These are phyloP conservation scores for Brachionus rubens DNA, from an alignment of 1,140 invertebrate species.

Conservation along the genomic window DNA sequence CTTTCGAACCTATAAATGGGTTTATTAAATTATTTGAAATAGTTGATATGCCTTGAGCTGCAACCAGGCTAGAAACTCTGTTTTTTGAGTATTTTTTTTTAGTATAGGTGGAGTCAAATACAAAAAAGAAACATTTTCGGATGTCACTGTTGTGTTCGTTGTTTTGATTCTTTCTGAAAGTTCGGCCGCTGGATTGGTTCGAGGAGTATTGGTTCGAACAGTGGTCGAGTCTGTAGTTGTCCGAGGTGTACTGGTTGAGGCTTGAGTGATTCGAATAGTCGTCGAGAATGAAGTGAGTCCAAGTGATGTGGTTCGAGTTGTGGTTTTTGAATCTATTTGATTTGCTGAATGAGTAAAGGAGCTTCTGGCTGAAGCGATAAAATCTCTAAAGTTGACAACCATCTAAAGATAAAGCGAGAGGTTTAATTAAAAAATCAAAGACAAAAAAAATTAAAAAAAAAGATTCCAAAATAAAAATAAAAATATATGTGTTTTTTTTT, in stretches of 20 bases:
- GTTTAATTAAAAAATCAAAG: conserved; percentile 20
- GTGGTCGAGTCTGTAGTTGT: conserved; percentile 14
- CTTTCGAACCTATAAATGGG: too few relatives aligned
- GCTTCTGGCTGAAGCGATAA: conserved; percentile 11
- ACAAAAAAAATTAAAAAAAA: conserved; percentile 13
- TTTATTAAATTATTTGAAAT: too few relatives aligned
- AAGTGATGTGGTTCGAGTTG: conserved; percentile 9
- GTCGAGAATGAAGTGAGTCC: not conserved
- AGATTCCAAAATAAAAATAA: conserved; percentile 20
- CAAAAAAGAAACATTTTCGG: not conserved
- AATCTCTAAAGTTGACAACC: conserved; percentile 18
- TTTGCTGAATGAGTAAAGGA: not conserved
- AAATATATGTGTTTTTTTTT: conserved; percentile 21
- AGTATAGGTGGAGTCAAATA: not conserved
- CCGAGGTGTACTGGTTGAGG: conserved; percentile 6
- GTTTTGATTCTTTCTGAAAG: not conserved
- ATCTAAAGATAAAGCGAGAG: conserved; percentile 10
- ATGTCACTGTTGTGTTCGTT: not conserved
- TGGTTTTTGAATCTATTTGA: conserved; percentile 16
- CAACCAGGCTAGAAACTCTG: too few relatives aligned
- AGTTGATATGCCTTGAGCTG: too few relatives aligned
- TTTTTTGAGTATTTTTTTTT: too few relatives aligned
- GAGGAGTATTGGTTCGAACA: conserved; percentile 1
- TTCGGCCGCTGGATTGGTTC: not conserved
- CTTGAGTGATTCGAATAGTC: conserved; percentile 12